Base-by-base conservation (phyloP, 2,888 invertebrate species). In the Argyra leucocephala region DNA sequence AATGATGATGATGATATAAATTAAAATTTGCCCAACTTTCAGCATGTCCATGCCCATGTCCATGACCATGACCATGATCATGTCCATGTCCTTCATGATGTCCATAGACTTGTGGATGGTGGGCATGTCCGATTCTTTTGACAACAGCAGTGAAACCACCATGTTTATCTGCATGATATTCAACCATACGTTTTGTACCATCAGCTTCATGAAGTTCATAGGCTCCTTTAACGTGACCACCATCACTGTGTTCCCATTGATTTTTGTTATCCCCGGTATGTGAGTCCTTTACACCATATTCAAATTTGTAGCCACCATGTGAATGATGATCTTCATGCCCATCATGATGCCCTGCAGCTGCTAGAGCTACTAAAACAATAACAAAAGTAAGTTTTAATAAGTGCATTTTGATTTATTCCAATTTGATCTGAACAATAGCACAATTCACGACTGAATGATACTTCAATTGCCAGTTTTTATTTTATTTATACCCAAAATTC, bases 161-260 rank as follows among this genome's bases (percentile, higher is more conserved):
- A 64, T 82, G 81, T 69, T 81, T 79, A 69, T 82, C 82, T 24
- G 82, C 80, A 5, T 77, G 75, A 70, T 82, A 82, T 71, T 81
- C 80, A 57, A 82, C 81, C 64, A 83, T 72, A 67, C 83, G 75
- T n/a, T 81, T 81, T 1, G 81, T 81, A 61, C 82, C 82, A 70
- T 82, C 82, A 36, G 81, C 74, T 72, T 82, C 81, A 68, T 82
- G 80, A 7, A 83, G 73, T 1, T 80, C 78, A 70, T 83, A 83
- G 62, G 75, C 73, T 26, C 75, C 75, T 75, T 22, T 83, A 6
- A 83, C 83, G 66, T 75, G 73, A 71, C 82, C 83, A 24, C 83
- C 83, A 71, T 83, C 81, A 57, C 83, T 78, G 57, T 80, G 76
- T 72, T 83, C 83, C 75, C 80, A 78, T 69, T 81, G 81, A 66